These are phyloP conservation scores for Drosophila trapezifrons DNA, from an alignment of 1,140 invertebrate species.

Conservation along the genomic window DNA sequence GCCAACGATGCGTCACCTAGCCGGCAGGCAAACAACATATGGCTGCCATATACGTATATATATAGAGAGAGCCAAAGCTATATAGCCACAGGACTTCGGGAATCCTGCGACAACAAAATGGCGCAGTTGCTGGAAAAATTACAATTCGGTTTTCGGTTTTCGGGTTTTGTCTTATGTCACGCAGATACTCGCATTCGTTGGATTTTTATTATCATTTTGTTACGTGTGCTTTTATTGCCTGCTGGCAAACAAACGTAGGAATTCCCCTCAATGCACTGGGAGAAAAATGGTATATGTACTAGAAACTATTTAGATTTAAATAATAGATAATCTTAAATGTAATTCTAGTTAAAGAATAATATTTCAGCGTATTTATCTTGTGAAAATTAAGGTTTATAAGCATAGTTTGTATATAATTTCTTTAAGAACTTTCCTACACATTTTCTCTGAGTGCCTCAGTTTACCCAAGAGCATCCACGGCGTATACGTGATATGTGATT, in stretches of 20 bases:
- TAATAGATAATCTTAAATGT: no score
- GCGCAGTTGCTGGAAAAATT: constrained; percentile 62
- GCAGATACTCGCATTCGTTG: constrained; percentile 62
- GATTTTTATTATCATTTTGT: constrained; percentile 79
- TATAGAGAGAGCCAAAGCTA: not conserved
- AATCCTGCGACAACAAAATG: constrained; percentile 40
- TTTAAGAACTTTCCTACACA: no score
- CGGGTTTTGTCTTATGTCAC: constrained; percentile 76
- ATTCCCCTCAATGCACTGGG: not conserved
- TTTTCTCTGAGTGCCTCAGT: constrained; percentile 3
- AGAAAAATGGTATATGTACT: not conserved
- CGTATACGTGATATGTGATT: constrained; percentile 77
- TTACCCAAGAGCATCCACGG: constrained; percentile 35
- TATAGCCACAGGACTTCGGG: constrained; percentile 9
- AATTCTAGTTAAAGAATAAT: no score
- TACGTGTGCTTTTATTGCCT: constrained; percentile 78
- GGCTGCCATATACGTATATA: constrained; percentile 13
- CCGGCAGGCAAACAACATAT: constrained; percentile 42
- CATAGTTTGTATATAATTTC: no score
- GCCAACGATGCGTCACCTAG: constrained; percentile 61
- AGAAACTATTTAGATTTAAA: no score
- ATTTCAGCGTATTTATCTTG: no score
- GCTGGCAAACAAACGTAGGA: constrained; percentile 42
- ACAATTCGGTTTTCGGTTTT: constrained; percentile 56
- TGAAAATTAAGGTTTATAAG: no score